Conservation (phyloP, 2,888 invertebrate species). For the Magallana nippona region DNA sequence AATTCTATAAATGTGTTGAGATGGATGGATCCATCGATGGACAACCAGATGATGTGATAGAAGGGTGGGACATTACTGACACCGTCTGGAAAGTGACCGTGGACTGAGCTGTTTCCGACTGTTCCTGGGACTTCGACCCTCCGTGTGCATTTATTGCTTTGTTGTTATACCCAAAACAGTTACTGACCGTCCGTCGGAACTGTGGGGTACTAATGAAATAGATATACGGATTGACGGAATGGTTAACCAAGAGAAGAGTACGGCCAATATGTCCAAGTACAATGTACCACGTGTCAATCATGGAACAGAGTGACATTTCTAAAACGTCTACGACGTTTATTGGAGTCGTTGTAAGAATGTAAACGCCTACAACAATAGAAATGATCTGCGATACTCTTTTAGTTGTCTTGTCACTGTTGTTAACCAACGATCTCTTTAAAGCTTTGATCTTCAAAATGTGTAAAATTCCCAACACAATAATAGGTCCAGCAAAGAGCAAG, state of each 20-base stretch:
- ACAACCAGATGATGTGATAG: background rate
- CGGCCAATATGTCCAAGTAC: conserved; percentile 32
- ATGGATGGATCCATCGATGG: no score
- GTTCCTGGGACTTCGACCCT: background rate
- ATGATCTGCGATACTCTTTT: conserved; percentile 41
- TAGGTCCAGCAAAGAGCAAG: conserved; percentile 35
- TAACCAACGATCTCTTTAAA: conserved; percentile 29
- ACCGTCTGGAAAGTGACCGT: background rate
- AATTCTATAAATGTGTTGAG: no score
- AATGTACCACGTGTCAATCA: conserved; percentile 38
- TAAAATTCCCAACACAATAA: conserved; percentile 30
- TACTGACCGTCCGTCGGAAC: conserved; percentile 24
- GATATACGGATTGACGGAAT: conserved; percentile 45
- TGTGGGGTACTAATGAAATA: conserved; percentile 43
- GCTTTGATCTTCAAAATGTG: conserved; percentile 42
- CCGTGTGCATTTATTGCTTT: background rate
- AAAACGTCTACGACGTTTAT: conserved; percentile 40
- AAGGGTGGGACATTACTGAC: background rate
- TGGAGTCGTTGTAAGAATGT: conserved; percentile 43
- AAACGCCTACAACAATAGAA: conserved; percentile 38
- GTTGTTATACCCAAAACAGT: conserved; percentile 12
- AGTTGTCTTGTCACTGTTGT: background rate
- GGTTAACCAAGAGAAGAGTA: conserved; percentile 37
- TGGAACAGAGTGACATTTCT: conserved; percentile 20
- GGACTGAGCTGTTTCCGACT: background rate